Evolutionary conservation across 2,888 invertebrate species (phyloP).

Genomic region (Nysson spinosus): DNA sequence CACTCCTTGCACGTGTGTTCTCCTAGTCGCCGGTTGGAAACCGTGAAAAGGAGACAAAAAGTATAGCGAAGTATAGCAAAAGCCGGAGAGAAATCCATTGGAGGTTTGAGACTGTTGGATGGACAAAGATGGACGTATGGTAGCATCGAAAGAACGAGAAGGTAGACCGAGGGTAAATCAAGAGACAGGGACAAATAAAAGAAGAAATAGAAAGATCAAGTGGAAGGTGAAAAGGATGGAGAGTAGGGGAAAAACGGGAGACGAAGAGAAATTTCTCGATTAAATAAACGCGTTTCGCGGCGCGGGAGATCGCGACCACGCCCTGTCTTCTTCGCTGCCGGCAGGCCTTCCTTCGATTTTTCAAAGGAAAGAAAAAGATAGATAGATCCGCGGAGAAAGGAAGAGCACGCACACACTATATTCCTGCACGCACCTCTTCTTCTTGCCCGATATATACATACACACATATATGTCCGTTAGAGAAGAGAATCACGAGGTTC

Average conservation of each 20-base stretch:
- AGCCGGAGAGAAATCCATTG: neutral
- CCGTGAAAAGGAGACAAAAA: constrained; percentile 1
- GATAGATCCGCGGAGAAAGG: constrained; percentile 22
- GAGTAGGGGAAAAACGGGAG: constrained; percentile 4
- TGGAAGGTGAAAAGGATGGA: neutral
- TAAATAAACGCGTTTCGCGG: constrained; percentile 66
- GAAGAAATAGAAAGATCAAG: neutral
- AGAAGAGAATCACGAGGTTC: constrained; percentile 13
- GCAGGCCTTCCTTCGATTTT: constrained; percentile 37
- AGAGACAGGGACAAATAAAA: neutral
- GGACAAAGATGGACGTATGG: neutral
- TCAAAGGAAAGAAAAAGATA: constrained; percentile 12
- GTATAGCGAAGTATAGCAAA: neutral
- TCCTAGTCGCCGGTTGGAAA: constrained; percentile 11
- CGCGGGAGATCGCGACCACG: constrained; percentile 67
- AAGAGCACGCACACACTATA: constrained; percentile 6
- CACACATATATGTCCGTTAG: neutral
- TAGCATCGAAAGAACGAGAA: constrained; percentile 1
- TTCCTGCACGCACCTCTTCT: neutral
- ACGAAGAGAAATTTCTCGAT: constrained; percentile 56
- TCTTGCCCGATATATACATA: neutral
- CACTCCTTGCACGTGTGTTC: constrained; percentile 16
- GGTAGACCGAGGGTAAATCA: constrained; percentile 11
- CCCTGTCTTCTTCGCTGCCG: constrained; percentile 51
- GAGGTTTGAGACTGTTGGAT: neutral